A percentile compares a stretch with the other conserved stretches of the same genome.
These are phyloP conservation scores for Acipenser transmontanus DNA, from an alignment of 2,797 vertebrate species.

Conservation along the genomic window DNA sequence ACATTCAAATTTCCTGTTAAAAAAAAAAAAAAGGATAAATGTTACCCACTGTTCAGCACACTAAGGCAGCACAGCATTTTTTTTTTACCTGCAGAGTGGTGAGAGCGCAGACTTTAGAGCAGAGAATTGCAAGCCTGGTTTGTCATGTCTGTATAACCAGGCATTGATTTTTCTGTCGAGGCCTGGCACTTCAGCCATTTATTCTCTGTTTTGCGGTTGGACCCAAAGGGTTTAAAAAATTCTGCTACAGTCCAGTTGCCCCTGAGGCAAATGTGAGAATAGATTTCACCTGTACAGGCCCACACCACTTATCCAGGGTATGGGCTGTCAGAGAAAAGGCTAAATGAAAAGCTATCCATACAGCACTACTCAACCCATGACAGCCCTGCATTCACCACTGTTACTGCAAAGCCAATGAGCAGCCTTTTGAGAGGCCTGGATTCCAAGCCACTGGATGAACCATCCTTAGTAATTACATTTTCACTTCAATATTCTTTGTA, in stretches of 20 bases:
- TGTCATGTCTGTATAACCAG: slow-evolving; percentile 99
- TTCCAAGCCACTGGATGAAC: background rate
- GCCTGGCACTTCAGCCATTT: slow-evolving; percentile 95
- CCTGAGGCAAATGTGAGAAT: slow-evolving; percentile 90
- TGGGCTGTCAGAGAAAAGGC: slow-evolving; percentile 78
- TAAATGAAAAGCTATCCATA: slow-evolving; percentile 92
- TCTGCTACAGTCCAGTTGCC: slow-evolving; percentile 97
- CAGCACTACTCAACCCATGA: slow-evolving; percentile 59
- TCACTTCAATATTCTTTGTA: too few relatives aligned
- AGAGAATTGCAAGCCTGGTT: slow-evolving; percentile 61
- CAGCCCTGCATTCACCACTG: slow-evolving; percentile 34
- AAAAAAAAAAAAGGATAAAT: slow-evolving; percentile 29
- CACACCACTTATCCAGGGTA: slow-evolving; percentile 89
- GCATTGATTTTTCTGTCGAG: slow-evolving; percentile 99
- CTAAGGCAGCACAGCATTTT: slow-evolving; percentile 12
- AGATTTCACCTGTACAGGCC: slow-evolving; percentile 95
- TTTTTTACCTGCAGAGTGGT: slow-evolving; percentile 35
- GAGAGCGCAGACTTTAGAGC: slow-evolving; percentile 46
- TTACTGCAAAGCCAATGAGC: slow-evolving; percentile 13
- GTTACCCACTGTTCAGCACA: slow-evolving; percentile 4
- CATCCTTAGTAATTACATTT: background rate
- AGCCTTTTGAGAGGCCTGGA: background rate
- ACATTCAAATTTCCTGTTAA: slow-evolving; percentile 87
- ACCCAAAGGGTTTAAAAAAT: slow-evolving; percentile 95
- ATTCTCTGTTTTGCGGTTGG: slow-evolving; percentile 97